phyloP scores from a whole-genome alignment of 1,140 invertebrate genomes.

The Drosophila elegans region DNA sequence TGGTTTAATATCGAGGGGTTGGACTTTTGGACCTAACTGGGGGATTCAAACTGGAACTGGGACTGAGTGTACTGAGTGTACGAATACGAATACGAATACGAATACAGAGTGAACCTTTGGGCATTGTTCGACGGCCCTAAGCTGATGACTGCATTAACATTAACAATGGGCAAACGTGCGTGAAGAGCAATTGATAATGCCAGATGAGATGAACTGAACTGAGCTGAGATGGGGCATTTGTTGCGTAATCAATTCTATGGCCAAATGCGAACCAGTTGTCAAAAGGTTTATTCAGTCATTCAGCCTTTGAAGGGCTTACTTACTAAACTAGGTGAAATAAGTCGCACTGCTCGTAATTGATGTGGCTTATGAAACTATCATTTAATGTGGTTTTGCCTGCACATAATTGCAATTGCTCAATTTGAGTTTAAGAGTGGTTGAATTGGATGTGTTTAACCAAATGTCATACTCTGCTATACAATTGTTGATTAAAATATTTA shows the following conservation, averaged over 20 bases:
- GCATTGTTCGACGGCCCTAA: slow-evolving; percentile 12
- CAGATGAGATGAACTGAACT: slow-evolving; percentile 31
- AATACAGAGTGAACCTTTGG: slow-evolving; percentile 1
- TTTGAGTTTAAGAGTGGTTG: background rate
- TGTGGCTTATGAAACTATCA: background rate
- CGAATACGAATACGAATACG: no score
- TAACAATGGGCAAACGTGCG: slow-evolving; percentile 46
- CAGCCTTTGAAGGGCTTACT: slow-evolving; percentile 4
- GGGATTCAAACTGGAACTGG: background rate
- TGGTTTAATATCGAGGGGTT: slow-evolving; percentile 18
- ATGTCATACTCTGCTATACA: no score
- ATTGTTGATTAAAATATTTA: no score
- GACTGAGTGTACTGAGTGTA: no score
- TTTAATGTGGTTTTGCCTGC: background rate
- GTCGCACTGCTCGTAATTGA: background rate
- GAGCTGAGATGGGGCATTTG: slow-evolving; percentile 12
- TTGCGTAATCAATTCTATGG: slow-evolving; percentile 4
- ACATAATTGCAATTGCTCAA: background rate
- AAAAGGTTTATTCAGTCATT: background rate
- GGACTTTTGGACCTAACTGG: background rate
- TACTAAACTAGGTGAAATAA: background rate
- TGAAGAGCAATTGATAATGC: slow-evolving; percentile 49
- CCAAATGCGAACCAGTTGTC: slow-evolving; percentile 8
- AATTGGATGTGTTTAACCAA: background rate
- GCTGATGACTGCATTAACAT: slow-evolving; percentile 53